Conservation (phyloP, 1,140 invertebrate genomes). For the Coenobita brevimanus region DNA sequence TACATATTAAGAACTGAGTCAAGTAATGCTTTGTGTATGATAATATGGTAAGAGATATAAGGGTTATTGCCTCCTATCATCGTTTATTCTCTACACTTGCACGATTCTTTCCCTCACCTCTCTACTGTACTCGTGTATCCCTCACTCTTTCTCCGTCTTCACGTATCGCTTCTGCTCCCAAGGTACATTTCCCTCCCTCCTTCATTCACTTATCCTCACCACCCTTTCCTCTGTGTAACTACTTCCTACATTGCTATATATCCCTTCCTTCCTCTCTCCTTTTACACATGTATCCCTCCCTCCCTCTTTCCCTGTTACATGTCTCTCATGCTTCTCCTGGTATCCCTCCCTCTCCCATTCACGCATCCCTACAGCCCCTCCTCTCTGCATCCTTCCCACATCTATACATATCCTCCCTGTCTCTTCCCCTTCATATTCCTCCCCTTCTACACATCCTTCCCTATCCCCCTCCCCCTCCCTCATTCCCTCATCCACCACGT, state of each 20-base stretch:
- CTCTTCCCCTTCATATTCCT: neutral
- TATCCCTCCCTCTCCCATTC: neutral
- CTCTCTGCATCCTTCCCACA: neutral
- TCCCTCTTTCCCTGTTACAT: neutral
- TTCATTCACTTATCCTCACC: too few species aligned
- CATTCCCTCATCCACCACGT: conserved; percentile 1
- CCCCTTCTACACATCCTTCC: neutral
- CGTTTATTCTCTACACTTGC: neutral
- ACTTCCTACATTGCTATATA: too few species aligned
- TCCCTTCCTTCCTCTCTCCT: too few species aligned
- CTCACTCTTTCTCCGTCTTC: conserved; percentile 3
- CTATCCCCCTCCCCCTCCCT: neutral
- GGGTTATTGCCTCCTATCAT: too few species aligned
- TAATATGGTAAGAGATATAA: too few species aligned
- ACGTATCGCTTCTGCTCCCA: too few species aligned
- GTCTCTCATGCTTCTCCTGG: neutral
- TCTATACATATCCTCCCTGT: neutral
- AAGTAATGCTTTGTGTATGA: too few species aligned
- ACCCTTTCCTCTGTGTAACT: too few species aligned
- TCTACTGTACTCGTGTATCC: neutral
- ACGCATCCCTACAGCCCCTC: too few species aligned
- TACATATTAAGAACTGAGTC: too few species aligned
- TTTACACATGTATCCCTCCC: too few species aligned
- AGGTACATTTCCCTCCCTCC: too few species aligned
- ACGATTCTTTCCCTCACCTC: conserved; percentile 1